A percentile compares a stretch with the other conserved stretches of the same genome.
These are phyloP conservation scores for Junco hyemalis DNA, from an alignment of 2,113 vertebrate genomes.

Conservation along the genomic window DNA sequence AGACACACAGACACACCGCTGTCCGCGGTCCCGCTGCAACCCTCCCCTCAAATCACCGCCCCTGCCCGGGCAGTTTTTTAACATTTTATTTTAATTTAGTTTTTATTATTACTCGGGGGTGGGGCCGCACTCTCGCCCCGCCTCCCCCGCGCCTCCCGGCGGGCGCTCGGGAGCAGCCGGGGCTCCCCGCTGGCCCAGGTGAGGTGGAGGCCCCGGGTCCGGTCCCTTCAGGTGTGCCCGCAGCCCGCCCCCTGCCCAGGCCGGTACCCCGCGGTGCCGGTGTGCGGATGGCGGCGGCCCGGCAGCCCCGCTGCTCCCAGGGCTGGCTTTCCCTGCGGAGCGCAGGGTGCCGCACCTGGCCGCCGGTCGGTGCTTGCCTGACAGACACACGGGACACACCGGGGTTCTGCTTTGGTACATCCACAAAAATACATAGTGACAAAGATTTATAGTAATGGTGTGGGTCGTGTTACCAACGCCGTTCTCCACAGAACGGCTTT, in stretches of 20 bases:
- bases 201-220: too few species aligned
- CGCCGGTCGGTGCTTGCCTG: neutral
- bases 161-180: neutral
- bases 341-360: neutral
- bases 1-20: neutral
- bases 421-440: neutral
- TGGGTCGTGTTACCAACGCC: neutral
- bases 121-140: neutral
- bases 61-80: neutral
- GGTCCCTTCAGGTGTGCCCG: rapidly evolving
- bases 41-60: neutral
- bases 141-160: neutral
- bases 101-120: neutral
- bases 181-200: rapidly evolving
- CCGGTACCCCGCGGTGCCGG: rapidly evolving
- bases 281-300: neutral
- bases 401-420: neutral
- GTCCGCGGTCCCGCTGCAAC: neutral
- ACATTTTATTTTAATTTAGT: neutral
- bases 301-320: neutral
- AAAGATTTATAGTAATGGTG: neutral
- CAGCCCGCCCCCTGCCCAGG: rapidly evolving
- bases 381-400: neutral
- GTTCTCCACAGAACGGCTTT: rapidly evolving
- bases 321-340: neutral